A percentile compares a stretch with the other conserved stretches of the same genome.
Evolutionary conservation across 2,113 vertebrate genomes (phyloP).

Genomic region (Thunnus thynnus): DNA sequence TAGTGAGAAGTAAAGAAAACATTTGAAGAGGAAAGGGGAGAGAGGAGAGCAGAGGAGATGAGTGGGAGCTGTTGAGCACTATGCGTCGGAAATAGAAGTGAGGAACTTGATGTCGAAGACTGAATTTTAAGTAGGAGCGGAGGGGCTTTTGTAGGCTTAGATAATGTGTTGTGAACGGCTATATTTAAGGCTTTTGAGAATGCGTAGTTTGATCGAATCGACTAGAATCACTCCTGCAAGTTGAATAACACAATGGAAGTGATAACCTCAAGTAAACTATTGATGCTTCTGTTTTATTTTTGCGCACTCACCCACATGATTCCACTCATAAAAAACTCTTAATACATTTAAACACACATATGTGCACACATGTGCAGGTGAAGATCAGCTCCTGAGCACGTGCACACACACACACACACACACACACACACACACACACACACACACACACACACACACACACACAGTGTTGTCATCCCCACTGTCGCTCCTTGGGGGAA

Average conservation of each 20-base stretch:
- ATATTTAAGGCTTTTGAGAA: conserved; percentile 20
- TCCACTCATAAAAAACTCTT: background rate
- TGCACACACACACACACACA: background rate
- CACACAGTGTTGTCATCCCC: background rate
- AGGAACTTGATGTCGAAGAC: conserved; percentile 41
- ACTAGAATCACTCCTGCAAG: background rate
- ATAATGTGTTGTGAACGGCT: conserved; percentile 24
- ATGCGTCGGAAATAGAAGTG: conserved; percentile 50
- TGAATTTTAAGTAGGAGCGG: conserved; percentile 61
- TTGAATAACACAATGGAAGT: conserved; percentile 1
- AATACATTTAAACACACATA: background rate
- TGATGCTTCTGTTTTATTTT: background rate
- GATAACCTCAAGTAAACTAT: background rate
- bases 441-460: background rate
- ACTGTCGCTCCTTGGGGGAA: conserved; percentile 12
- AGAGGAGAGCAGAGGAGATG: conserved; percentile 55
- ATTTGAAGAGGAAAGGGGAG: conserved; percentile 55
- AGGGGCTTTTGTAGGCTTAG: conserved; percentile 21
- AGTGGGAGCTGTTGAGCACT: conserved; percentile 59
- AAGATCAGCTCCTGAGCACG: background rate
- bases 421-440: background rate
- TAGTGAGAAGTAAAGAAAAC: conserved; percentile 54
- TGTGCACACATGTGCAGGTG: background rate
- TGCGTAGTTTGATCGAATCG: background rate
- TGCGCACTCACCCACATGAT: background rate